Evolutionary conservation across 2,797 vertebrate species (phyloP).

Genomic region (Bradypodion pumilum): DNA sequence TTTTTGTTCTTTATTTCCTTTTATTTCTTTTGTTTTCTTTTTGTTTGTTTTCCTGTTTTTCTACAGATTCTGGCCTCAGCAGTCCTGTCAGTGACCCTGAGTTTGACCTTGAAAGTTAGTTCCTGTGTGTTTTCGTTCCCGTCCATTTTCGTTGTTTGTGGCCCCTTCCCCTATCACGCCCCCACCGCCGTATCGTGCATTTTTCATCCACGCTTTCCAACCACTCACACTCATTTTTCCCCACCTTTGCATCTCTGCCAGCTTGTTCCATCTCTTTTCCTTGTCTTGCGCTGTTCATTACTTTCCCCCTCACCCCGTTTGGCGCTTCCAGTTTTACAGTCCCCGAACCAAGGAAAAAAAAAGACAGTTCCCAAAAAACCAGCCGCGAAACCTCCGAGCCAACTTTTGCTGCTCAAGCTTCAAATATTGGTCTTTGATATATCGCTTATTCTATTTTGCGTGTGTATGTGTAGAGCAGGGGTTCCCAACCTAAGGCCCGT

Average conservation of each 20-base stretch:
- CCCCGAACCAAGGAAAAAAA: slow-evolving; percentile 22
- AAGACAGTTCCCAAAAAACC: background rate
- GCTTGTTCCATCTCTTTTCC: slow-evolving; percentile 80
- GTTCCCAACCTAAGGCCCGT: too few species aligned
- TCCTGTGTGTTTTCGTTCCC: slow-evolving; percentile 80
- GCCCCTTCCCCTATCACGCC: slow-evolving; percentile 45
- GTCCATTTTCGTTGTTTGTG: slow-evolving; percentile 72
- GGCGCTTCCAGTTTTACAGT: slow-evolving; percentile 75
- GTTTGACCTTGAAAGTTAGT: slow-evolving; percentile 98
- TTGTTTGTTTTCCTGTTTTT: slow-evolving; percentile 82
- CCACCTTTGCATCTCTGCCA: slow-evolving; percentile 66
- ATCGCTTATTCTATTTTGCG: background rate
- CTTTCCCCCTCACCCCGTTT: too few species aligned
- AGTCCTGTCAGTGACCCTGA: slow-evolving; percentile 95
- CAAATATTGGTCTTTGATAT: background rate
- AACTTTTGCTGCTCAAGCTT: background rate
- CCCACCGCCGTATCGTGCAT: slow-evolving; percentile 13
- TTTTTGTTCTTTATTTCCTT: slow-evolving; percentile 80
- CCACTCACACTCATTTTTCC: background rate
- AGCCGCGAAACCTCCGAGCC: background rate
- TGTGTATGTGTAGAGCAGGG: too few species aligned
- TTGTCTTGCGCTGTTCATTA: slow-evolving; percentile 66
- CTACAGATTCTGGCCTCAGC: slow-evolving; percentile 98
- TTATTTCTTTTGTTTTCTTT: slow-evolving; percentile 80
- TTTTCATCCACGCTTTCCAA: slow-evolving; percentile 59